These are phyloP conservation scores for Lysandra coridon DNA, from an alignment of 2,888 invertebrate species.

Conservation along the genomic window DNA sequence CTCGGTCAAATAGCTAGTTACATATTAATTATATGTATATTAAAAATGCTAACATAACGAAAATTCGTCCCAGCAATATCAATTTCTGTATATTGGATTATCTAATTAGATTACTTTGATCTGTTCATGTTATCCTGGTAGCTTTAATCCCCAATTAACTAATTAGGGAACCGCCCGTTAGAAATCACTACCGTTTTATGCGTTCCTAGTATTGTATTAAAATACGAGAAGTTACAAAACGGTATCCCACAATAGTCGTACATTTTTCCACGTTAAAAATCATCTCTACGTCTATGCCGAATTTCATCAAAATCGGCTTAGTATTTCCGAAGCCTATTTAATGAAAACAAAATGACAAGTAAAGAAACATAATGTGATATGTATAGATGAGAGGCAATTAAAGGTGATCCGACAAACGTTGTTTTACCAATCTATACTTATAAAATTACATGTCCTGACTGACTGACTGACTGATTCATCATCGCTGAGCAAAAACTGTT, in stretches of 20 bases:
- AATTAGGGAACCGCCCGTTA: background rate
- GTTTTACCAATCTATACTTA: too few species aligned
- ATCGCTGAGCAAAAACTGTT: too few species aligned
- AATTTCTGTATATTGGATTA: conserved; percentile 8
- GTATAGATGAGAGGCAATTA: too few species aligned
- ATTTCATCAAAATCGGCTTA: background rate
- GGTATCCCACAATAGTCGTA: background rate
- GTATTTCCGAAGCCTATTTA: background rate
- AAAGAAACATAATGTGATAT: too few species aligned
- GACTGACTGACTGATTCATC: too few species aligned
- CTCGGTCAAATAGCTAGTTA: too few species aligned
- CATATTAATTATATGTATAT: background rate
- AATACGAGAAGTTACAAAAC: background rate
- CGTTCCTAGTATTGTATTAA: background rate
- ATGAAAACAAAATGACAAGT: background rate
- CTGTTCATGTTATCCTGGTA: background rate
- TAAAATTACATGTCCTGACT: too few species aligned
- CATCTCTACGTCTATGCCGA: background rate
- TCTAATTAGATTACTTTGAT: conserved; percentile 4
- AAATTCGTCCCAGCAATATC: background rate
- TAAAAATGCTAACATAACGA: background rate
- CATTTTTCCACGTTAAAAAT: background rate
- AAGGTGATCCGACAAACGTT: too few species aligned
- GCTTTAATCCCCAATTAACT: background rate
- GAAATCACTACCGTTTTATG: background rate